These are phyloP conservation scores for Dryadula phaetusa DNA, from an alignment of 2,888 invertebrate species.

Conservation along the genomic window DNA sequence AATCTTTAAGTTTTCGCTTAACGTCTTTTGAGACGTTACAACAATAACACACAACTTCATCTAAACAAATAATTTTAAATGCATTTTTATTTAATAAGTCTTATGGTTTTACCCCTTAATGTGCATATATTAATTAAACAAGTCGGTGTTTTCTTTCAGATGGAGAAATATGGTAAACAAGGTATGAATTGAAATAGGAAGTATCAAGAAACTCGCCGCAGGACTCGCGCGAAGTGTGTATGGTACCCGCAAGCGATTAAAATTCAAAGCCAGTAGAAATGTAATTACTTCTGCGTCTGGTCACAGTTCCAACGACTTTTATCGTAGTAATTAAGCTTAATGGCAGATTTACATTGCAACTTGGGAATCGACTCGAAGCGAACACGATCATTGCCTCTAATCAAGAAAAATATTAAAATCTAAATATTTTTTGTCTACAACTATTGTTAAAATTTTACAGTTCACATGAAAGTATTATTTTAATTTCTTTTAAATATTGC, in stretches of 20 bases:
- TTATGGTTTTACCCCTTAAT: slow-evolving; percentile 15
- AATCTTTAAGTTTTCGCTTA: no score
- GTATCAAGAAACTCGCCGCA: slow-evolving; percentile 34
- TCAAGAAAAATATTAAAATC: slow-evolving; percentile 21
- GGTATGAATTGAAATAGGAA: slow-evolving; percentile 38
- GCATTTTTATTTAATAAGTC: slow-evolving; percentile 3
- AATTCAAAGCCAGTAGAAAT: slow-evolving; percentile 81
- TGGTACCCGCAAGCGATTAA: slow-evolving; percentile 60
- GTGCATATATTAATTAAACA: slow-evolving; percentile 31
- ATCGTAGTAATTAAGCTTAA: slow-evolving; percentile 77
- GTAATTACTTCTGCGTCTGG: slow-evolving; percentile 78
- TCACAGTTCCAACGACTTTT: slow-evolving; percentile 74
- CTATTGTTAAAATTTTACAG: not conserved
- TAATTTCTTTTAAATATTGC: no score
- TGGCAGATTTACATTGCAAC: slow-evolving; percentile 69
- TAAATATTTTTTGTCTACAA: slow-evolving; percentile 5
- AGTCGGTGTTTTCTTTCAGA: slow-evolving; percentile 27
- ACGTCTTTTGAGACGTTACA: no score
- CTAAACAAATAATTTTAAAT: not conserved
- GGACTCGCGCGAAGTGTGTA: slow-evolving; percentile 20
- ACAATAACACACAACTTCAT: not conserved
- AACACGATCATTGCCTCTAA: slow-evolving; percentile 36
- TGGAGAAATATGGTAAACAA: slow-evolving; percentile 33
- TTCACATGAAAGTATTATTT: not conserved
- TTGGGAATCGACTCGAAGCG: slow-evolving; percentile 41